Base-by-base conservation (phyloP, 1,140 invertebrate genomes). In the Rhopalosiphum maidis region DNA sequence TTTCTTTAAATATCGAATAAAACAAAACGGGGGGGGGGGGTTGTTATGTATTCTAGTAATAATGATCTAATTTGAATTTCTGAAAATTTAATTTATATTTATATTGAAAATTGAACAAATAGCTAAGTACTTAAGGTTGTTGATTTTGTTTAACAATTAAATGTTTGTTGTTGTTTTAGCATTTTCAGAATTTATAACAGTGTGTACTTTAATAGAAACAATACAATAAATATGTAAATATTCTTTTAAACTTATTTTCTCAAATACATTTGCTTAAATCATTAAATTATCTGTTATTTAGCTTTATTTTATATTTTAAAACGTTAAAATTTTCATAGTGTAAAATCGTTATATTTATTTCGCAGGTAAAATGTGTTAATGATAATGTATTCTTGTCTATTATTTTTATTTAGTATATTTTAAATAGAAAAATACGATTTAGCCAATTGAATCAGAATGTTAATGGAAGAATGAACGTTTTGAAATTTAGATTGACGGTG, bases 101-200 rank as follows among this genome's bases (percentile, higher is more conserved):
- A 68, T 68, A 68, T 68, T 68, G 30, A 68, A 68, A 77, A 77
- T 18, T 77, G 30, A 77, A n/a, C 30, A n/a, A 77, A n/a, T 18
- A 68, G 1, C 30, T 18, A 68, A 68, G 60, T 68, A 68, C 15
- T 15, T 68, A 77, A n/a, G 60, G 60, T 77, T 21, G 30, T n/a
- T 77, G 60, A 3, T 77, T 77, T 77, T 77, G 60, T n/a, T 77
- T 77, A 77, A 77, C 60, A 77, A n/a, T 77, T 77, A 77, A 77
- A 23, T 77, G 60, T n/a, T 77, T 18, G 11, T 4, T 77, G 60
- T 77, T 77, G 60, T 77, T 77, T 77, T 77, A 77, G 60, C 60
- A 77, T 77, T 77, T 77, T 77, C 21, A 77, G 60, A n/a, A 77
- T 77, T 77, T 77, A 77, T 77, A 77, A 77, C 30, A 21, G 30